Evolutionary conservation across 2,113 vertebrate genomes (phyloP), one percentile per base, ranked within the genome.

Genomic region (Maccullochella peelii): DNA sequence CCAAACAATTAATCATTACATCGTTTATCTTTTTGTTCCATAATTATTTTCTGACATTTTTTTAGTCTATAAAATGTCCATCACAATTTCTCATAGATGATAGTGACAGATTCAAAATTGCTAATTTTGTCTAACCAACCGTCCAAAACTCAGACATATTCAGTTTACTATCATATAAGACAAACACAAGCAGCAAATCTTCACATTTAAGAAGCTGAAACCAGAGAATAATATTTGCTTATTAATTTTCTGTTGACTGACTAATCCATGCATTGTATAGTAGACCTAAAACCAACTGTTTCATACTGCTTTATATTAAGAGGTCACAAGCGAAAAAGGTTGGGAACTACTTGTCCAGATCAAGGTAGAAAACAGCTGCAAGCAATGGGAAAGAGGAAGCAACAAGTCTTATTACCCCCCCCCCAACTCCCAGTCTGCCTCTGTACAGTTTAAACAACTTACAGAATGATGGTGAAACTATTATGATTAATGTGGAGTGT

Each of bases 361-460:
- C 6, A 40, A 75, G 55, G 30, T 14, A 5, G 21, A 20, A 44
- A 50, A 57, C 47, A 70, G 15, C 23, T 52, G 10, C 25, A 23
- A 18, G 25, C 14, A 20, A 44, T 16, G 15, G 16, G 27, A 30
- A 30, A 40, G 42, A 16, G 2, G 5, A 55, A 71, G 84, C 74
- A 86, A 88, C 84, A 88, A 73, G 80, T 82, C 20, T 58, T 3
- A 7, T 23, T 5, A 3, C 36, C 20, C 30, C 58, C 54, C 15
- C 27, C 11, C 7, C 5, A 36, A 1, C 47, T 59, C 58, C 67
- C 80, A 67, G 20, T 42, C 15, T 38, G 63, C 75, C 55, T 42
- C 71, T 47, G 54, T 14, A 1, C 36, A 36, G 38, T 23, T 65
- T 20, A 63, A 80, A n/a, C 40, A 30, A 38, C 55, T 77, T 47